phyloP scores from a whole-genome alignment of 2,888 invertebrate genomes.

The Cataglyphis livida region DNA sequence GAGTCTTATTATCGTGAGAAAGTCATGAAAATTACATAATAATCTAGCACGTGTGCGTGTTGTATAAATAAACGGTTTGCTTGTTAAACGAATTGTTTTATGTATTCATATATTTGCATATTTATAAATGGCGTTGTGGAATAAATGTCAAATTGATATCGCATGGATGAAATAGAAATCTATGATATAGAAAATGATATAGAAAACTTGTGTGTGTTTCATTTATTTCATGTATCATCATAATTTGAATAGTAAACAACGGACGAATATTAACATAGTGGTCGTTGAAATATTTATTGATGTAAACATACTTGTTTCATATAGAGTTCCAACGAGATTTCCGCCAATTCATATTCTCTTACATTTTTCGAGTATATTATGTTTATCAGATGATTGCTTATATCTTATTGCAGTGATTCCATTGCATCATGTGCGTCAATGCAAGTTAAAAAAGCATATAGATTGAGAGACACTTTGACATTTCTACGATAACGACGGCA shows the following conservation, averaged over 20 bases:
- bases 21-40: slow-evolving; percentile 11
- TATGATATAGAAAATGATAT: slow-evolving; percentile 18
- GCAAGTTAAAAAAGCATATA: background rate
- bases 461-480: slow-evolving; percentile 23
- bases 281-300: slow-evolving; percentile 65
- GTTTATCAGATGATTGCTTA: slow-evolving; percentile 60
- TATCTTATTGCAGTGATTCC: slow-evolving; percentile 11
- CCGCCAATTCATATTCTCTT: slow-evolving; percentile 60
- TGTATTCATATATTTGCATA: slow-evolving; percentile 6
- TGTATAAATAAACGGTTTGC: slow-evolving; percentile 11
- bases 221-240: slow-evolving; percentile 14
- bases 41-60: background rate
- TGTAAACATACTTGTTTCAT: slow-evolving; percentile 62
- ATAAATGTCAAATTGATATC: slow-evolving; percentile 30
- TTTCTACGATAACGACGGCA: slow-evolving; percentile 13
- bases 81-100: slow-evolving; percentile 29
- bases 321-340: slow-evolving; percentile 43
- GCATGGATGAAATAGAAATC: slow-evolving; percentile 12
- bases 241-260: slow-evolving; percentile 45
- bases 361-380: slow-evolving; percentile 58
- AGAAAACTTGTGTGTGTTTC: background rate
- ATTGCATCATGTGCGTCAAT: background rate
- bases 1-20: slow-evolving; percentile 24
- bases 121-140: background rate
- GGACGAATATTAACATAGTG: slow-evolving; percentile 29